A percentile compares a stretch with the other conserved stretches of the same genome.
These are phyloP conservation scores for Merluccius polli DNA, from an alignment of 2,797 vertebrate genomes.

Conservation along the genomic window DNA sequence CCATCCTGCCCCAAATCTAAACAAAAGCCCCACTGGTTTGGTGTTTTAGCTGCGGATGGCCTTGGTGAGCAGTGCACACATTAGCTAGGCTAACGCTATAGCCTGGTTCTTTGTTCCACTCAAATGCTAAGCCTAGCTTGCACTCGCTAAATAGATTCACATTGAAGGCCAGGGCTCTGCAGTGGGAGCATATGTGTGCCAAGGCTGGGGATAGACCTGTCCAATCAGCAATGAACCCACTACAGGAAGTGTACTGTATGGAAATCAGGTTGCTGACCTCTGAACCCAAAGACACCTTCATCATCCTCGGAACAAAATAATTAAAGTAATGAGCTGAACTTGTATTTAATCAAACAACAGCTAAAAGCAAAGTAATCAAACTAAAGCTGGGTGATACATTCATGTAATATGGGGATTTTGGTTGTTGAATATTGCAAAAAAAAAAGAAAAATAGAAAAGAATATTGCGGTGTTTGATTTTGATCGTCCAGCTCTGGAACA, in stretches of 20 bases:
- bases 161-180: slow-evolving; percentile 32
- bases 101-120: slow-evolving; percentile 10
- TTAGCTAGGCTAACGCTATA: background rate
- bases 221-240: slow-evolving; percentile 37
- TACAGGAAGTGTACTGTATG: slow-evolving; percentile 5
- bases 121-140: background rate
- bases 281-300: slow-evolving; percentile 22
- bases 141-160: slow-evolving; percentile 2
- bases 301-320: no score
- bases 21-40: background rate
- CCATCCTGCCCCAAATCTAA: no score
- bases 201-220: slow-evolving; percentile 24
- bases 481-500: background rate
- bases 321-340: no score
- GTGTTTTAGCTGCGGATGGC: background rate
- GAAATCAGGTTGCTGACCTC: slow-evolving; percentile 21
- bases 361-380: no score
- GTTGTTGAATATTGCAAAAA: no score
- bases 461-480: no score
- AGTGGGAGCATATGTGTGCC: slow-evolving; percentile 38
- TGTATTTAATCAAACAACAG: no score
- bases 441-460: no score
- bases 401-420: no score
- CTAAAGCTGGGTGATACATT: no score
- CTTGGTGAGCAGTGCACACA: background rate